Base-by-base conservation (phyloP, 2,797 vertebrate genomes). In the Morelia viridis region DNA sequence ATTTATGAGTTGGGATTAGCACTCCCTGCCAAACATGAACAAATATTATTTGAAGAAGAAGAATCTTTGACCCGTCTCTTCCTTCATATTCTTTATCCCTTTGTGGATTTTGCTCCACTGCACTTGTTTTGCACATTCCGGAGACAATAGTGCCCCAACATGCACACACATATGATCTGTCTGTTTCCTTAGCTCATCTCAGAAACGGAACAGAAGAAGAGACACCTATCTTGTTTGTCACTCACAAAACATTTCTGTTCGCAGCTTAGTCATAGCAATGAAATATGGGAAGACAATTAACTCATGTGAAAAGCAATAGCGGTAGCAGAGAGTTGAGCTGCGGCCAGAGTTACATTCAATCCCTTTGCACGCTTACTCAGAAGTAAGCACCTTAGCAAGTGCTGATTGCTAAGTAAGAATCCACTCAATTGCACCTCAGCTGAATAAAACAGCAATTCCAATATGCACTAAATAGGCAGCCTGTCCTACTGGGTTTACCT, bases 71-170 rank as follows among this genome's bases (percentile, higher is more conserved):
- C 31, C 65, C 24, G 9, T 22, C 5, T 12, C 10, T 13, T 31
- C 31, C 10, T 13, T 31, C 31, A 1, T 46, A 13, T 46, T 11
- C 61, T 84, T 88, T 41, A 80, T 46, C 35, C 71, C 71, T 80
- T 19, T 35, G 17, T 71, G 68, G 92, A 84, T 90, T 24, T 92
- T 60, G 9, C 56, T 56, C 22, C 15, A 19, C 24, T n/a, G 57
- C 28, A 5, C 57, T 62, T 87, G 88, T 92, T 92, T 90, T 92
- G 89, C 92, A 88, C 89, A 76, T 87, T 64, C 89, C 89, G 83
- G 58, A 60, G 68, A 60, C 2, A 64, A 83, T 60, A 26, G 5
- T 28, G 50, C 46, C 31, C 71, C 71, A 41, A 76, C 35, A 24
- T 76, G 4, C 24, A 46, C 24, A 46, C 71, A 80, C 46, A 9